These are phyloP conservation scores for Malthinus seriepunctatus DNA, from an alignment of 2,888 invertebrate genomes.

Conservation along the genomic window DNA sequence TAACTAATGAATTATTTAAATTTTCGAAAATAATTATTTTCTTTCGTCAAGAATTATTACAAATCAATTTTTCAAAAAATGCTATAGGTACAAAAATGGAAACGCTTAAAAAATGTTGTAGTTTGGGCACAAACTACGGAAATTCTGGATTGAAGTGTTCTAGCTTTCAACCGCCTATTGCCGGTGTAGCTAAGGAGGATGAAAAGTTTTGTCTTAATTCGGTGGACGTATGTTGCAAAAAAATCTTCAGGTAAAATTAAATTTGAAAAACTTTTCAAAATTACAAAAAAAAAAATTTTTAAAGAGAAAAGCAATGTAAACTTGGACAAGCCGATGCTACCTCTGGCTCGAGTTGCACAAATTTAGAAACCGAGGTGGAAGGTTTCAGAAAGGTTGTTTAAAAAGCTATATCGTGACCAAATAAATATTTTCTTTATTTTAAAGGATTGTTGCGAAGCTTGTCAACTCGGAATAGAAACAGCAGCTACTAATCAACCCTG, in stretches of 20 bases:
- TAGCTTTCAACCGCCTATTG: slow-evolving; percentile 52
- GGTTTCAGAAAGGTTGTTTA: slow-evolving; percentile 32
- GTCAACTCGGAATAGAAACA: slow-evolving; percentile 65
- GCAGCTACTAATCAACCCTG: slow-evolving; percentile 62
- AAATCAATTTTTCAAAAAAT: not conserved
- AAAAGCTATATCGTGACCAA: not conserved
- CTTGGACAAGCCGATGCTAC: slow-evolving; percentile 59
- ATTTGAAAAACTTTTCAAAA: too few species aligned
- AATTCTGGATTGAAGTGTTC: slow-evolving; percentile 45
- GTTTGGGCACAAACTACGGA: slow-evolving; percentile 49
- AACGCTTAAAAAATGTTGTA: slow-evolving; percentile 49
- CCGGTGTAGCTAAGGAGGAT: slow-evolving; percentile 60
- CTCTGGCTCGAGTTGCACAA: slow-evolving; percentile 51
- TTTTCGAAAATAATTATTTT: slow-evolving; percentile 8
- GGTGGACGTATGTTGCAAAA: slow-evolving; percentile 66
- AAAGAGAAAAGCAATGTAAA: slow-evolving; percentile 57
- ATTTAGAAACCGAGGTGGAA: slow-evolving; percentile 13
- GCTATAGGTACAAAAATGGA: slow-evolving; percentile 42
- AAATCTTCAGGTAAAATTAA: slow-evolving; percentile 53
- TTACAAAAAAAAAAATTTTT: slow-evolving; percentile 11
- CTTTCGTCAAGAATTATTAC: not conserved
- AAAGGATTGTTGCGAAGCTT: slow-evolving; percentile 66
- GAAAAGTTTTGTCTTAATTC: slow-evolving; percentile 66
- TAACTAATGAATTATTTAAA: slow-evolving; percentile 33
- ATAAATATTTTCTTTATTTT: not conserved